Base-by-base conservation (phyloP, 2,797 vertebrate genomes). In the Gephyroberyx darwinii region DNA sequence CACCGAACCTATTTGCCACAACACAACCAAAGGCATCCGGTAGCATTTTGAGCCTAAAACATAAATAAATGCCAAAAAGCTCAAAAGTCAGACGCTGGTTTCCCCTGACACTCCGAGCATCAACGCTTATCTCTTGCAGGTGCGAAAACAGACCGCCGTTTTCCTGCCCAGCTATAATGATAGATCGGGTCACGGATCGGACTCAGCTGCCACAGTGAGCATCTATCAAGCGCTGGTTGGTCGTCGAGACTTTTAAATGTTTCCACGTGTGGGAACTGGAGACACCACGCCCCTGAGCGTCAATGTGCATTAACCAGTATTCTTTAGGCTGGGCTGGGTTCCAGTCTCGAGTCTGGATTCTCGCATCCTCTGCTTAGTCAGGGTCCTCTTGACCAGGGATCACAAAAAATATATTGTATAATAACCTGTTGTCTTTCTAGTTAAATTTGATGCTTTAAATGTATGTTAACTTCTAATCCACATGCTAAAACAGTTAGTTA, bases 1-100 rank as follows among this genome's bases (percentile, higher is more conserved):
- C 85, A 66, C 91, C 93, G 90, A 97, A 99, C 85, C 96, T 93
- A 90, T 98, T 99, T 14, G 88, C 92, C 54, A 98, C 93, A 0
- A 79, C 86, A 80, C 97, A 99, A 0, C 96, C 95, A 71, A 93
- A 98, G 55, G 95, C 93, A 83, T 96, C 96, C 78, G 94, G 91
- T 31, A 96, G 92, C 88, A 90, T 92, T 41, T 77, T 89, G 93
- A 90, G 70, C 94, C 93, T 71, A 84, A 17, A 12, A 13, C 26
- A 26, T 26, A 26, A 26, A 26, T 26, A 33, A 33, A 31, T 1
- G 22, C 5, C 22, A 1, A 41, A 26, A 26, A 26, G 26, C 26
- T 26, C 26, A 26, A 26, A 26, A 26, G 54, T 69, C 57, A 65
- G 12, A 50, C 1, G 48, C 37, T 3, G 33, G 5, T 8, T 48